These are phyloP conservation scores for Planococcus citri DNA, from an alignment of 1,140 invertebrate species.

Conservation along the genomic window DNA sequence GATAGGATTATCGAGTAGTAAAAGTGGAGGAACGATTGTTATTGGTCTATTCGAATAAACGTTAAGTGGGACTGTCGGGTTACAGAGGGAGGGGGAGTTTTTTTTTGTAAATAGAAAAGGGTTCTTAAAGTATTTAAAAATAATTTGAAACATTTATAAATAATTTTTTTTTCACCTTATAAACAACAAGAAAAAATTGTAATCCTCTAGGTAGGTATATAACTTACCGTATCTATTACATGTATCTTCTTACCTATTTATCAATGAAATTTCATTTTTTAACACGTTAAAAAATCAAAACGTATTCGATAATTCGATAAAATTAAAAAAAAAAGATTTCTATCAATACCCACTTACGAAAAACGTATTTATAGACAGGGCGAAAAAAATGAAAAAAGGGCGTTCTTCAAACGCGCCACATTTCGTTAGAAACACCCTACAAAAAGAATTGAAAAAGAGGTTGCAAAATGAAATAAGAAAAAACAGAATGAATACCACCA, in stretches of 20 bases:
- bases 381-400: neutral
- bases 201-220: too few species aligned
- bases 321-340: too few species aligned
- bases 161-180: too few species aligned
- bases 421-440: slow-evolving; percentile 2
- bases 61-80: neutral
- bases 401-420: neutral
- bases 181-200: too few species aligned
- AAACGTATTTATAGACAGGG: neutral
- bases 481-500: neutral
- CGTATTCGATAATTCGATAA: too few species aligned
- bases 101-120: neutral
- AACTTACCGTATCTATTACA: too few species aligned
- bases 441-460: slow-evolving; percentile 7
- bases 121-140: neutral
- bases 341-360: neutral
- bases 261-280: too few species aligned
- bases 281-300: too few species aligned
- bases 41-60: neutral
- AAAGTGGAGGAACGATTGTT: neutral
- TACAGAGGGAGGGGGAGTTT: neutral
- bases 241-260: too few species aligned
- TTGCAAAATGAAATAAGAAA: neutral
- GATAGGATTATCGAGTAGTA: slow-evolving; percentile 15
- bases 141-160: neutral